Evolutionary conservation across 2,888 invertebrate species (phyloP).

Genomic region (Heliconius aoede): DNA sequence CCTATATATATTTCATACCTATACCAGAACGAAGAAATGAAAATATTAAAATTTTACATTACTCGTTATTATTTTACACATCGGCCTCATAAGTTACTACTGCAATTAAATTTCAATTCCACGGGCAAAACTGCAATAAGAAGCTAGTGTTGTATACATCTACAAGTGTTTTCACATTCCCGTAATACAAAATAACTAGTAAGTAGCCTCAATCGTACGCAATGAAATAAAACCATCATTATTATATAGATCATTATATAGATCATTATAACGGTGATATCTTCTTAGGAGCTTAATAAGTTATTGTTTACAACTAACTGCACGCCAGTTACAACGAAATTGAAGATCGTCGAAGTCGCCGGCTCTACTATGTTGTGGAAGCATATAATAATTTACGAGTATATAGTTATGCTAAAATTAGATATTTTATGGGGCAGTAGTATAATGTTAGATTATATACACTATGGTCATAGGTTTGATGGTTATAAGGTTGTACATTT

Average conservation of each 20-base stretch:
- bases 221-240: constrained; percentile 17
- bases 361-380: constrained; percentile 1
- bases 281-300: constrained; percentile 40
- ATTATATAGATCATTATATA: constrained; percentile 4
- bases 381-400: not conserved
- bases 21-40: too few relatives aligned
- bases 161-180: constrained; percentile 66
- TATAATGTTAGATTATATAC: too few relatives aligned
- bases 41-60: too few relatives aligned
- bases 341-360: constrained; percentile 10
- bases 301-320: constrained; percentile 27
- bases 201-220: constrained; percentile 10
- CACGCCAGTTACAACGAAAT: constrained; percentile 13
- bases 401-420: not conserved
- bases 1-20: too few relatives aligned
- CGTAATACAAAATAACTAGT: not conserved
- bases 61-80: too few relatives aligned
- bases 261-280: constrained; percentile 30
- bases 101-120: not conserved
- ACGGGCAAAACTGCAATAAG: not conserved
- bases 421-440: not conserved
- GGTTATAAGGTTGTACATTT: too few relatives aligned
- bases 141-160: constrained; percentile 45
- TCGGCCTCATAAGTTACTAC: too few relatives aligned
- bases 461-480: too few relatives aligned